These are phyloP conservation scores for Falco berigora DNA, from an alignment of 2,797 vertebrate genomes.

Conservation along the genomic window DNA sequence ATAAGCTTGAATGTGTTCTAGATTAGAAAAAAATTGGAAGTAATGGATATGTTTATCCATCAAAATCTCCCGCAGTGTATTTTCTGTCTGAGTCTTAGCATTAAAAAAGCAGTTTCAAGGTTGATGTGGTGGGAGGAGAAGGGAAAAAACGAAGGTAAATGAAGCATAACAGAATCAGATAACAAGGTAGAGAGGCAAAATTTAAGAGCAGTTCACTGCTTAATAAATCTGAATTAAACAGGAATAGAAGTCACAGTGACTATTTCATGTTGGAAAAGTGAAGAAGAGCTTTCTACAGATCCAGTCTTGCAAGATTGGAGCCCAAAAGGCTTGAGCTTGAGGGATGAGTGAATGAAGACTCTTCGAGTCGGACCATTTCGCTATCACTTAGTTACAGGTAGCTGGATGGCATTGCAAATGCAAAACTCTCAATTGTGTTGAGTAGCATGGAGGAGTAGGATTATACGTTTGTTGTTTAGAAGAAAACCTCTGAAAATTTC, in stretches of 20 bases:
- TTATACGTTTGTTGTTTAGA: not conserved
- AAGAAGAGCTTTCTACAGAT: not conserved
- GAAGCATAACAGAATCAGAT: not conserved
- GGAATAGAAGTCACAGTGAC: not conserved
- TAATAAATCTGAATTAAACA: not conserved
- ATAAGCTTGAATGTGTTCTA: not conserved
- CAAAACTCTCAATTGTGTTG: not conserved
- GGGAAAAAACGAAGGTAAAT: not conserved
- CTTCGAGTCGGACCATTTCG: not conserved
- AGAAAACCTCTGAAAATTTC: not conserved
- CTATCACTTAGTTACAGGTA: not conserved
- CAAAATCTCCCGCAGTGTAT: not conserved
- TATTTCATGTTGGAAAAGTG: not conserved
- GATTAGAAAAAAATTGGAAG: not conserved
- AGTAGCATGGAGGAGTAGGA: not conserved
- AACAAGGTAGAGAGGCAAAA: not conserved
- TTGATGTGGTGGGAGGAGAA: not conserved
- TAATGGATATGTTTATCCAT: not conserved
- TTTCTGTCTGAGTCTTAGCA: not conserved
- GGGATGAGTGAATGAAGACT: not conserved
- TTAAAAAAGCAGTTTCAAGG: not conserved
- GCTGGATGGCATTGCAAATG: not conserved
- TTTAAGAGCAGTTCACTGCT: not conserved
- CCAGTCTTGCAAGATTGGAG: not conserved
- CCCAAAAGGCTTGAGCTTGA: not conserved